A percentile compares a stretch with the other conserved stretches of the same genome.
Conservation (phyloP, 2,888 invertebrate species). For the Abrostola triplasia region DNA sequence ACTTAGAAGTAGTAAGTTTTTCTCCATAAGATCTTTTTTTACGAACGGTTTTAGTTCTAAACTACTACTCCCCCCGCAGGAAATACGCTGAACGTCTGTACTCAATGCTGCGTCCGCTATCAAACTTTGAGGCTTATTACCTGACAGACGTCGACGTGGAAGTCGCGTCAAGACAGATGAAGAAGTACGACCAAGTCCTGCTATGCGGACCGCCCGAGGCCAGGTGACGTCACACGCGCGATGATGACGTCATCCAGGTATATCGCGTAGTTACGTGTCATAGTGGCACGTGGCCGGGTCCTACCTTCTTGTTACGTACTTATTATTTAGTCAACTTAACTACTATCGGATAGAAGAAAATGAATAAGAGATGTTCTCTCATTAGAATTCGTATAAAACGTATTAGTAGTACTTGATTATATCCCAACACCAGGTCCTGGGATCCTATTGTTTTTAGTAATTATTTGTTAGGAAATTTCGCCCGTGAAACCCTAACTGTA, state of each 20-base stretch:
- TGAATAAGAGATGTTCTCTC: neutral
- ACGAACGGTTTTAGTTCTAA: neutral
- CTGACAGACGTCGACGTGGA: conserved; percentile 81
- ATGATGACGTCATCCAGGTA: conserved; percentile 1
- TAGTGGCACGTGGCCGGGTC: neutral
- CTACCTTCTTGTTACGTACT: neutral
- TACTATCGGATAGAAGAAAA: conserved; percentile 1
- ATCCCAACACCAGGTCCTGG: neutral
- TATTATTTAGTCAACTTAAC: neutral
- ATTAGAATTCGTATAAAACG: neutral
- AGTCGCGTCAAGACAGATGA: conserved; percentile 78
- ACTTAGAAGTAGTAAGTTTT: too few species aligned
- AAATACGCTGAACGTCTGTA: conserved; percentile 89
- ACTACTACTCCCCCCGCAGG: conserved; percentile 58
- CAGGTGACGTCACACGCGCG: conserved; percentile 61
- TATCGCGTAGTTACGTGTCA: conserved; percentile 9
- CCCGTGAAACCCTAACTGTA: neutral
- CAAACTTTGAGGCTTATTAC: conserved; percentile 86
- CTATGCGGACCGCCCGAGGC: conserved; percentile 53
- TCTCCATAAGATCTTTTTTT: neutral
- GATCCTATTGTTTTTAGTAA: neutral
- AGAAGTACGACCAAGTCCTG: conserved; percentile 76
- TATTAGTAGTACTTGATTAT: neutral
- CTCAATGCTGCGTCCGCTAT: conserved; percentile 84
- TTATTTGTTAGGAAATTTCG: neutral